Evolutionary conservation across 2,113 vertebrate genomes (phyloP), one percentile per base, ranked within the genome.

Genomic region (Oreotrochilus melanogaster): DNA sequence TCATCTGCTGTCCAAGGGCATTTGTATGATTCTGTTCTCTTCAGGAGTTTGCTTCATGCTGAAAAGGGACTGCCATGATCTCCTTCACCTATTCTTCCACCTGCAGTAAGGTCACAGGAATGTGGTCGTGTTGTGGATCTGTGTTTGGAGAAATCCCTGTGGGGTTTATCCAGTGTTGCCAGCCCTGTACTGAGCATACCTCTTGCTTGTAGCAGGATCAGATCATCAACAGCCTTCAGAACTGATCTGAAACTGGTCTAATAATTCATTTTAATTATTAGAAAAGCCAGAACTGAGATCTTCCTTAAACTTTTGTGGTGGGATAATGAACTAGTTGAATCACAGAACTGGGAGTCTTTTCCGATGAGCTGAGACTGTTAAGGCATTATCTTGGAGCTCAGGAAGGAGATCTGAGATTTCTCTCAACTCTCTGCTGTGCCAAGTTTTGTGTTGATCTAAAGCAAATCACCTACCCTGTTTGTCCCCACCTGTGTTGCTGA

Each of bases 381-480:
- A 43, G 64, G 65, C 33, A 2, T 86, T 93, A 81, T 84, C 86
- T 91, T 89, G 57, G n/a, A 45, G 86, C 60, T 85, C 76, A 22
- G 84, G 79, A 93, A 22, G 84, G 79, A 95, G 92, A 93, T 93
- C 65, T 56, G 86, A 93, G 88, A 80, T 93, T 79, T 80, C 86
- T 51, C 80, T 93, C 83, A 51, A 1, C 43, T 81, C 86, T 86
- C 60, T 73, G 23, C 48, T 39, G 27, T 89, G 95, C 61, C 78
- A 87, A 84, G 72, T 80, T 95, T 89, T 92, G 61, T 75, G 83
- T 91, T 88, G 91, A 93, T 91, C 83, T 94, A 47, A 81, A 94
- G 67, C 86, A 89, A 93, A 74, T 92, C 43, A 51, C 92, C 86
- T 86, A 24, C 56, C 76, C 87, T 24, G 7, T 72, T 91, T 81